These are phyloP conservation scores for Solea senegalensis DNA, from an alignment of 2,113 vertebrate genomes.

Conservation along the genomic window DNA sequence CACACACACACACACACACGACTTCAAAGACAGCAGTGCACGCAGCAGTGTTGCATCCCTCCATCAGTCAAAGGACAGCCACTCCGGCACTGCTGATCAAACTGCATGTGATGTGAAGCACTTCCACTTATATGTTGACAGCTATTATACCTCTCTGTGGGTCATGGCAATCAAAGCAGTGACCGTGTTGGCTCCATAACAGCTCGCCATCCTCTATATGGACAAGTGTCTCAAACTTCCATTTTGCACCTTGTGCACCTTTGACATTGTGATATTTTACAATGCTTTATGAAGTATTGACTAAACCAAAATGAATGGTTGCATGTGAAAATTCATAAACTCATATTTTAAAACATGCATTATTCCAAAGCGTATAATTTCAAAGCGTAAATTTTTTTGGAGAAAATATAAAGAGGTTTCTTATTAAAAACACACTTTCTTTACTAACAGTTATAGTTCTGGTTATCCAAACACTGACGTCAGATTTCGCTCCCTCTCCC, in stretches of 20 bases:
- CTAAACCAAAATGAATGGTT: background rate
- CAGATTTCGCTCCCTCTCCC: background rate
- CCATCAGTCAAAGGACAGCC: conserved; percentile 29
- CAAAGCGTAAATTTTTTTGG: too few species aligned
- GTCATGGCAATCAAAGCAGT: conserved; percentile 25
- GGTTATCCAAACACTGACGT: background rate
- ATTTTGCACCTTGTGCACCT: background rate
- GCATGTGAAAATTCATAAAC: too few species aligned
- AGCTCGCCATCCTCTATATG: background rate
- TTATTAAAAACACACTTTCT: too few species aligned
- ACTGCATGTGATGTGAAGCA: conserved; percentile 14
- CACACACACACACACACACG: background rate
- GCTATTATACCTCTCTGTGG: conserved; percentile 28
- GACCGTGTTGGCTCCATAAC: conserved; percentile 15
- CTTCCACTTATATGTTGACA: conserved; percentile 39
- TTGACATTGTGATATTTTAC: background rate
- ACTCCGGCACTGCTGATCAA: conserved; percentile 25
- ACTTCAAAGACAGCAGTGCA: conserved; percentile 14
- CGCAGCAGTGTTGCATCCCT: conserved; percentile 14
- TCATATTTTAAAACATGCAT: too few species aligned
- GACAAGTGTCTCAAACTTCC: conserved; percentile 8
- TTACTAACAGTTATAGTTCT: background rate
- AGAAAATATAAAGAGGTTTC: too few species aligned
- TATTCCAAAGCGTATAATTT: too few species aligned
- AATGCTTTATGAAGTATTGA: background rate